phyloP scores from a whole-genome alignment of 2,888 invertebrate species.

The Fragum whitleyi region DNA sequence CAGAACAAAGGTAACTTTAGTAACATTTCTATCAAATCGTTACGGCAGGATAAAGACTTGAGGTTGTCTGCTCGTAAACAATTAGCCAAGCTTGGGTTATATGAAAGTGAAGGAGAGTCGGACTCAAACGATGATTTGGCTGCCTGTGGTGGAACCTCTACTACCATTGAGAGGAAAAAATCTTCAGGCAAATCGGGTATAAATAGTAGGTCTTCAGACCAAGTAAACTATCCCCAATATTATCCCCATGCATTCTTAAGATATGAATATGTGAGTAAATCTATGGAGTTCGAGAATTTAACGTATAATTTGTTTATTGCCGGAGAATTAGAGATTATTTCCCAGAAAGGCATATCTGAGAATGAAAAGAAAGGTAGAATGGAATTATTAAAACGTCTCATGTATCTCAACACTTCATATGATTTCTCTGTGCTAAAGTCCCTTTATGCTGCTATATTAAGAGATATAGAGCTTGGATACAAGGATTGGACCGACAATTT shows the following conservation, averaged over 20 bases:
- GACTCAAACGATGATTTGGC: no score
- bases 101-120: no score
- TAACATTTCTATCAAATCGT: no score
- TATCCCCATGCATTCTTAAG: not conserved
- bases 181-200: not conserved
- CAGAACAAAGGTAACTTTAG: no score
- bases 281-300: not conserved
- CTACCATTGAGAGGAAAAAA: not conserved
- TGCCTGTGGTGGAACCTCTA: no score
- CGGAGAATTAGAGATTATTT: constrained; percentile 6
- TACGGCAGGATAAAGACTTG: no score
- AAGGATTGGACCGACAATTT: not conserved
- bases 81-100: no score
- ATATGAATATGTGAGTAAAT: not conserved
- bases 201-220: not conserved
- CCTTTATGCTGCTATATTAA: not conserved
- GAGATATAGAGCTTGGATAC: not conserved
- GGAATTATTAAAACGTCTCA: not conserved
- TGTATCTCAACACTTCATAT: not conserved
- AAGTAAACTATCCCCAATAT: not conserved
- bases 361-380: not conserved
- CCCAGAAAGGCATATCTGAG: not conserved
- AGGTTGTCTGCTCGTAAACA: no score
- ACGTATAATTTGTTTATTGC: not conserved
- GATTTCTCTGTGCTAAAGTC: not conserved